These are phyloP conservation scores for Telenomus remus DNA, from an alignment of 1,140 invertebrate species.

Conservation along the genomic window DNA sequence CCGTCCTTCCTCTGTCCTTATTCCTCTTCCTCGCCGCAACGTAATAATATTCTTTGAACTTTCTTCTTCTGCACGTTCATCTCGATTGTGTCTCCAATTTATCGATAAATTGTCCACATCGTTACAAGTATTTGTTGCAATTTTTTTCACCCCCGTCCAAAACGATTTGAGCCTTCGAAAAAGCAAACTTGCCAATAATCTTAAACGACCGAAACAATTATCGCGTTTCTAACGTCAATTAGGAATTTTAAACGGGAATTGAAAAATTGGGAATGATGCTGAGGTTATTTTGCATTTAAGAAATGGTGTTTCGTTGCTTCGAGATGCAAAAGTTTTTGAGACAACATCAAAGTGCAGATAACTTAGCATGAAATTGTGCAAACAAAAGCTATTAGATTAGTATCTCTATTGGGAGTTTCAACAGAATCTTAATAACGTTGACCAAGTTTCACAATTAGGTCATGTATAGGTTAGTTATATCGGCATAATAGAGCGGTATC, in stretches of 20 bases:
- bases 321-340: constrained; percentile 8
- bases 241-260: too few relatives aligned
- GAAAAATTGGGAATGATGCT: too few relatives aligned
- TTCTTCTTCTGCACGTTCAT: constrained; percentile 37
- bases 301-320: too few relatives aligned
- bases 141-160: background rate
- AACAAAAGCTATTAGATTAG: constrained; percentile 40
- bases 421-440: constrained; percentile 48
- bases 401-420: constrained; percentile 40
- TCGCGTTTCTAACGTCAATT: too few relatives aligned
- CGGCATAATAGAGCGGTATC: constrained; percentile 21
- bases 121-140: constrained; percentile 28
- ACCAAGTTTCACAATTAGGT: constrained; percentile 39
- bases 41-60: constrained; percentile 37
- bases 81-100: constrained; percentile 42
- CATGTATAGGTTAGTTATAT: constrained; percentile 34
- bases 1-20: constrained; percentile 30
- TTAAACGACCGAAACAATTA: too few relatives aligned
- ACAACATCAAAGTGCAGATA: constrained; percentile 17
- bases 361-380: constrained; percentile 30
- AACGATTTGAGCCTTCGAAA: constrained; percentile 2
- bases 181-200: background rate
- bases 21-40: constrained; percentile 7
- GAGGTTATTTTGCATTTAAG: too few relatives aligned
- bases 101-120: constrained; percentile 36